These are phyloP conservation scores for Drosophila takahashii DNA, from an alignment of 1,140 invertebrate genomes.

Conservation along the genomic window DNA sequence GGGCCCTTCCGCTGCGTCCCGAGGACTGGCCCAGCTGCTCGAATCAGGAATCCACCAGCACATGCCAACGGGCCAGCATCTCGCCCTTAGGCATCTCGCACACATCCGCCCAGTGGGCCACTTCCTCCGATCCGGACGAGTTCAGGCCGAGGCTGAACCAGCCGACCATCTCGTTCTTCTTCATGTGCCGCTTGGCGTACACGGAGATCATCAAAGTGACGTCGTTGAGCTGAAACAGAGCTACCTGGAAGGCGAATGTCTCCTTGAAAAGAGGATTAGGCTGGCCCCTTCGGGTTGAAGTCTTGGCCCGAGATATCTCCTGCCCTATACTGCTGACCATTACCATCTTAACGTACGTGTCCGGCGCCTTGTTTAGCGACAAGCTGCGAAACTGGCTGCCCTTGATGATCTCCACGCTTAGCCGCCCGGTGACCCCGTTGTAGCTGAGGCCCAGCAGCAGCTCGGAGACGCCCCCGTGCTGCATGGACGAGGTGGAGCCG, in stretches of 20 bases:
- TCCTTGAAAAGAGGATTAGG: constrained; percentile 98
- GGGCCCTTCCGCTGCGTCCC: constrained; percentile 69
- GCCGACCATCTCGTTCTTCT: constrained; percentile 97
- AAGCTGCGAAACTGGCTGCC: constrained; percentile 95
- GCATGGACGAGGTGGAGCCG: constrained; percentile 95
- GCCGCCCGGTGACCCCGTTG: constrained; percentile 95
- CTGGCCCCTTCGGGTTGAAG: constrained; percentile 94
- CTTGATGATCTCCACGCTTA: constrained; percentile 95
- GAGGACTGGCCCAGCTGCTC: constrained; percentile 83
- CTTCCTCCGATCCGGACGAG: constrained; percentile 95
- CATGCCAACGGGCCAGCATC: constrained; percentile 88
- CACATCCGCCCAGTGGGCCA: constrained; percentile 98
- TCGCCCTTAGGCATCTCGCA: constrained; percentile 86
- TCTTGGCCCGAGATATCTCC: constrained; percentile 96
- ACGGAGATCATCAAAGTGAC: constrained; percentile 97
- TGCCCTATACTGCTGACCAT: constrained; percentile 96
- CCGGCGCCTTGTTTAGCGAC: constrained; percentile 91
- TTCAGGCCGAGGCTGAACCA: constrained; percentile 97
- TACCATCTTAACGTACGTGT: constrained; percentile 96
- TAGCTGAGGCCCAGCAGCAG: constrained; percentile 95
- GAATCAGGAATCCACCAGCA: constrained; percentile 87
- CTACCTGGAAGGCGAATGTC: constrained; percentile 98
- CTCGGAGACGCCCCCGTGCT: constrained; percentile 95
- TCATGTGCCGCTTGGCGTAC: constrained; percentile 95
- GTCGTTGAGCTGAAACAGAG: constrained; percentile 97